Percentiles rank a stretch among this genome's conserved stretches.
phyloP scores from a whole-genome alignment of 2,797 vertebrate genomes.

The Gymnocypris eckloni region DNA sequence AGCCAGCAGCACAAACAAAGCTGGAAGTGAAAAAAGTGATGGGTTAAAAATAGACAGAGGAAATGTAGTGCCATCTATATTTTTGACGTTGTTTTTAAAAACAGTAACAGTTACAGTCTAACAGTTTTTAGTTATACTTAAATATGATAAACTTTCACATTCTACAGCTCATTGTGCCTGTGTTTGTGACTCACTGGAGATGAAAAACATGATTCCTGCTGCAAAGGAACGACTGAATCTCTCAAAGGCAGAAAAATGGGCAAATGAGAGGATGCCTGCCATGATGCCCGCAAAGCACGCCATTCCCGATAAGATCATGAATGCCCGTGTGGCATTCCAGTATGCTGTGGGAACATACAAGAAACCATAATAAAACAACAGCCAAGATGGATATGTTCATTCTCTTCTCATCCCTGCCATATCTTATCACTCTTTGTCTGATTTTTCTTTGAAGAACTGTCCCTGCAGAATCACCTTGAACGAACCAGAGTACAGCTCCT shows the following conservation, averaged over 20 bases:
- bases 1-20: conserved; percentile 84
- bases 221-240: conserved; percentile 87
- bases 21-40: conserved; percentile 59
- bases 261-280: conserved; percentile 84
- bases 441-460: not conserved
- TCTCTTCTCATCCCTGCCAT: not conserved
- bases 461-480: conserved; percentile 33
- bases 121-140: not conserved
- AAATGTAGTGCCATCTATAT: not conserved
- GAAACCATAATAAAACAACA: not conserved
- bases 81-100: not conserved
- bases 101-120: too few relatives aligned
- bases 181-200: conserved; percentile 82
- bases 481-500: conserved; percentile 38
- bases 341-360: conserved; percentile 74
- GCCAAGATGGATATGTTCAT: not conserved
- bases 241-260: conserved; percentile 84
- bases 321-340: conserved; percentile 89
- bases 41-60: not conserved
- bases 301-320: conserved; percentile 89
- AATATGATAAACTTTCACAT: not conserved
- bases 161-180: not conserved
- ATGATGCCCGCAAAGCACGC: conserved; percentile 85
- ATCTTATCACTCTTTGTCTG: not conserved
- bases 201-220: conserved; percentile 86